Evolutionary conservation across 2,797 vertebrate species (phyloP).

Genomic region (Sphaeramia orbicularis): DNA sequence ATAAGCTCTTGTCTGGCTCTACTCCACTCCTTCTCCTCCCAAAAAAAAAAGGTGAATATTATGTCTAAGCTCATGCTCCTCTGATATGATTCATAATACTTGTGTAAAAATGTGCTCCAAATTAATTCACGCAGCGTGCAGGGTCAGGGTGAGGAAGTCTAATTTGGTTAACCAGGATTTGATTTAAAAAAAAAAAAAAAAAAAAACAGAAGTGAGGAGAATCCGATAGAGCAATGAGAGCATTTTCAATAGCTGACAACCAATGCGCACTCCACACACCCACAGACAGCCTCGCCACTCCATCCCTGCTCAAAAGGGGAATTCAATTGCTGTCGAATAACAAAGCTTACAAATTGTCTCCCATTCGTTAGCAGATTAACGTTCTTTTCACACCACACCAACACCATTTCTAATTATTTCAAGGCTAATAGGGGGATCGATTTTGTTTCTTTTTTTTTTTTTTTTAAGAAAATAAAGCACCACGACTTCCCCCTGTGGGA

Average conservation of each 20-base stretch:
- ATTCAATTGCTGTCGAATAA: conserved; percentile 75
- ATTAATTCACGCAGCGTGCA: conserved; percentile 43
- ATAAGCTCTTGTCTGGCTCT: conserved; percentile 9
- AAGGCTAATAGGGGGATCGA: conserved; percentile 77
- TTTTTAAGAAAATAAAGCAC: conserved; percentile 15
- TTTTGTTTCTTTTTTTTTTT: conserved; percentile 32
- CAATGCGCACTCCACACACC: conserved; percentile 75
- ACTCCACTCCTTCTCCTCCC: neutral
- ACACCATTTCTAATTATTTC: conserved; percentile 79
- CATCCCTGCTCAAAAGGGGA: conserved; percentile 54
- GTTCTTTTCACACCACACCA: conserved; percentile 59
- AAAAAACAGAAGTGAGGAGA: conserved; percentile 56
- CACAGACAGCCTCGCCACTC: conserved; percentile 67
- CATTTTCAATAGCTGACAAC: conserved; percentile 67
- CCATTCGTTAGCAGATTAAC: conserved; percentile 73
- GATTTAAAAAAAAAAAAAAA: conserved; percentile 43
- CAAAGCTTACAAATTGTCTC: conserved; percentile 71
- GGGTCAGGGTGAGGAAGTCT: conserved; percentile 33
- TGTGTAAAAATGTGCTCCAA: conserved; percentile 43
- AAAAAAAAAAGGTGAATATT: conserved; percentile 26
- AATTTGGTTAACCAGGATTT: conserved; percentile 67
- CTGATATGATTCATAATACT: conserved; percentile 52
- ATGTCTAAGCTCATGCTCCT: conserved; percentile 38
- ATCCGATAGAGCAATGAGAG: conserved; percentile 67
- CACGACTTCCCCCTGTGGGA: conserved; percentile 40